Evolutionary conservation across 23 tunicate species (phyloP).

Genomic region (Trididemnum miniatum): DNA sequence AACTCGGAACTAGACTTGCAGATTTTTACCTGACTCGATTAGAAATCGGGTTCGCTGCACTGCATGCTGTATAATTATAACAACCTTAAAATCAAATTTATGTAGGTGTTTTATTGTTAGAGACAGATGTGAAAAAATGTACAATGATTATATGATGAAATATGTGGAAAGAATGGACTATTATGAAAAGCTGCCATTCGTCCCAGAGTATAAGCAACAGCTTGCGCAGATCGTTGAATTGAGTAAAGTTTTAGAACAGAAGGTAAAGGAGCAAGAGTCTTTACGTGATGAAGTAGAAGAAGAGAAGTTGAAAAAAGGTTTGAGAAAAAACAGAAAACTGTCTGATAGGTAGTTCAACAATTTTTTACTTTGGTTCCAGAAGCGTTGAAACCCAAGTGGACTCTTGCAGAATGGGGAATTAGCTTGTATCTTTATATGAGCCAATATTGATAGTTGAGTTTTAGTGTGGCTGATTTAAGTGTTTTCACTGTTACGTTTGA

Average conservation of each 20-base stretch:
- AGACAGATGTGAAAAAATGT: constrained; percentile 27
- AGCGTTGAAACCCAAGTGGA: background rate
- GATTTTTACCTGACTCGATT: too few species aligned
- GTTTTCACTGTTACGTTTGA: background rate
- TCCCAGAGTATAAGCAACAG: constrained; percentile 22
- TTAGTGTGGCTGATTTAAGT: background rate
- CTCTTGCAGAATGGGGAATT: constrained; percentile 39
- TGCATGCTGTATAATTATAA: too few species aligned
- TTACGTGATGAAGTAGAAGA: constrained; percentile 1
- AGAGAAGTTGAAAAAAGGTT: constrained; percentile 8
- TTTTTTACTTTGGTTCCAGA: constrained; percentile 16
- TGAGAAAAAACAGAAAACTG: background rate
- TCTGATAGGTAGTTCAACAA: background rate
- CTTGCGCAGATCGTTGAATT: constrained; percentile 1
- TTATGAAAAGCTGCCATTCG: constrained; percentile 27
- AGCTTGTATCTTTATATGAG: constrained; percentile 38
- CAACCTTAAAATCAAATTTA: too few species aligned
- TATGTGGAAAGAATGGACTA: constrained; percentile 15
- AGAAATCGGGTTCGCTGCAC: too few species aligned
- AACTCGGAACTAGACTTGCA: too few species aligned
- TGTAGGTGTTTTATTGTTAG: constrained; percentile 20
- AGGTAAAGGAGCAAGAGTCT: background rate
- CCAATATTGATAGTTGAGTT: background rate
- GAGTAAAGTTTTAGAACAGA: background rate
- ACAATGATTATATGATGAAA: constrained; percentile 2